Percentiles rank a stretch among this genome's conserved stretches.
These are phyloP conservation scores for Acrobasis suavella DNA, from an alignment of 2,888 invertebrate genomes.

Conservation along the genomic window DNA sequence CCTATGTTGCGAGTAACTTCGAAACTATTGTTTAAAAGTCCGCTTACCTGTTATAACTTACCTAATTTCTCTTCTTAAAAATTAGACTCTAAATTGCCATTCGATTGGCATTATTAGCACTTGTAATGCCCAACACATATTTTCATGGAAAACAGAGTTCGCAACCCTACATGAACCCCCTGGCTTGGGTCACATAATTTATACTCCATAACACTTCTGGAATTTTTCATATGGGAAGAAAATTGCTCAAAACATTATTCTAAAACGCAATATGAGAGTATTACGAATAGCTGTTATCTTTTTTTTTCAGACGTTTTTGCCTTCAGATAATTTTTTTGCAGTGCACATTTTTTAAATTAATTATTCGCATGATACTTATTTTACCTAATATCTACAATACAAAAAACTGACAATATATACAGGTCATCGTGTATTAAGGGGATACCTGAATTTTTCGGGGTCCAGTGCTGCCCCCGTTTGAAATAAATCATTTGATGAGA, in stretches of 20 bases:
- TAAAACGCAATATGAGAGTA: slow-evolving; percentile 47
- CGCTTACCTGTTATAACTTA: too few species aligned
- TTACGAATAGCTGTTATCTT: slow-evolving; percentile 29
- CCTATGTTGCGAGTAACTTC: too few species aligned
- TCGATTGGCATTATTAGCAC: neutral
- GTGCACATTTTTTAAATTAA: neutral
- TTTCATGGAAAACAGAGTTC: neutral
- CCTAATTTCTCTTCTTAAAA: too few species aligned
- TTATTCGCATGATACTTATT: too few species aligned
- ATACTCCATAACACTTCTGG: slow-evolving; percentile 54
- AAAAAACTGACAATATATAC: too few species aligned
- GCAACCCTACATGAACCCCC: slow-evolving; percentile 42
- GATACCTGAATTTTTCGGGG: too few species aligned
- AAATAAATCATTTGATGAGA: too few species aligned
- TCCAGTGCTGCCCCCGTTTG: too few species aligned
- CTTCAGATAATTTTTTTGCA: neutral
- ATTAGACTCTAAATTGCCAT: too few species aligned
- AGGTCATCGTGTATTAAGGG: too few species aligned
- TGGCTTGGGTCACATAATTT: slow-evolving; percentile 65
- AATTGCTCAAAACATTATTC: slow-evolving; percentile 58
- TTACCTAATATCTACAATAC: too few species aligned
- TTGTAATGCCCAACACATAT: neutral
- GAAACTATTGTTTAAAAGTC: too few species aligned
- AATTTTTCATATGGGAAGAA: slow-evolving; percentile 67
- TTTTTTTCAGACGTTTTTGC: slow-evolving; percentile 30